phyloP scores from a whole-genome alignment of 1,140 invertebrate species.

The Radopholus similis region DNA sequence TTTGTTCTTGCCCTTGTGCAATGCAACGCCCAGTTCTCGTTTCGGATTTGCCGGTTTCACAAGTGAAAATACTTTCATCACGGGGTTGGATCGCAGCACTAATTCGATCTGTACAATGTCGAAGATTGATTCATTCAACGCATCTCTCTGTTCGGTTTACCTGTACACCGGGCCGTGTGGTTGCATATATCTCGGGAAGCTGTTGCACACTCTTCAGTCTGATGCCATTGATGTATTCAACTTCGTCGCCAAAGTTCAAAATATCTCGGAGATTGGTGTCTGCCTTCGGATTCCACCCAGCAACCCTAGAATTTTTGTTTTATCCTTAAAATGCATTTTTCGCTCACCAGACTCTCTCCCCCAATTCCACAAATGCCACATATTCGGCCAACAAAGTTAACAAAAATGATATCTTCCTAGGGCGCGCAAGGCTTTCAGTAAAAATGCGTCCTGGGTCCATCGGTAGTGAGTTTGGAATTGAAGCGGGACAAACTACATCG shows the following conservation, averaged over 20 bases:
- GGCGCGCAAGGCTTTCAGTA: not conserved
- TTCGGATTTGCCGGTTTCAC: constrained; percentile 19
- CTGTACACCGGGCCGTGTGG: constrained; percentile 23
- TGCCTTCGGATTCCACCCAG: constrained; percentile 23
- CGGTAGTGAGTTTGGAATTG: not conserved
- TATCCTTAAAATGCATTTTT: not conserved
- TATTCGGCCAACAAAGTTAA: constrained; percentile 21
- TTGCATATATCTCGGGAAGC: constrained; percentile 19
- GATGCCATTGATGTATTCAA: constrained; percentile 12
- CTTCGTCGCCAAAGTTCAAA: constrained; percentile 35
- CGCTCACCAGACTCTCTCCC: constrained; percentile 27
- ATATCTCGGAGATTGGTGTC: constrained; percentile 21
- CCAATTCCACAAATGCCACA: constrained; percentile 20
- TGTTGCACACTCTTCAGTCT: constrained; percentile 9
- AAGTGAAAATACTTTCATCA: constrained; percentile 20
- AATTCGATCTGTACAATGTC: constrained; percentile 30
- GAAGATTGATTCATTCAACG: not conserved
- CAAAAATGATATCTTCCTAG: not conserved
- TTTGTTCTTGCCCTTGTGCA: constrained; percentile 29
- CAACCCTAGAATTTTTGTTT: constrained; percentile 17
- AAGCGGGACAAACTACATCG: not conserved
- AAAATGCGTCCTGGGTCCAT: not conserved
- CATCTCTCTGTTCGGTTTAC: constrained; percentile 11
- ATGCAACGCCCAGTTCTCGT: constrained; percentile 18
- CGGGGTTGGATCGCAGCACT: constrained; percentile 12